Evolutionary conservation across 2,113 vertebrate genomes (phyloP), one percentile per base, ranked within the genome.

Genomic region (Muntiacus reevesi): DNA sequence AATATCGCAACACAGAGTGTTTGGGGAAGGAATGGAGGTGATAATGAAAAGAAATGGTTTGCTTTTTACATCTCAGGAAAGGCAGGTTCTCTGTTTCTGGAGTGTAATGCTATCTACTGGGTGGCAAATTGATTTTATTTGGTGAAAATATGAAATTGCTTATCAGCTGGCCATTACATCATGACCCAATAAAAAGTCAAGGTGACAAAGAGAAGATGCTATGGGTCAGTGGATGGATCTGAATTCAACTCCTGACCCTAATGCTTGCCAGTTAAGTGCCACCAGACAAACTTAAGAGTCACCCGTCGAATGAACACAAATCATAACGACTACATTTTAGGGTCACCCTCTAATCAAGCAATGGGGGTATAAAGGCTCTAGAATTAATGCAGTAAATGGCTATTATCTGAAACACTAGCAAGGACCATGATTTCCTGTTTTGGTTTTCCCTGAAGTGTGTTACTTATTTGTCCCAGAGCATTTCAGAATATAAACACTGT

Each of bases 41-140:
- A 8, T 4, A 5, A 28, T 62, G 30, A 94, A 97, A 92, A 40
- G 13, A 97, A 97, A 7, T 54, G 33, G 9, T 64, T 95, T 33
- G 2, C 11, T 98, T 33, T 47, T 85, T 23, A 15, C 6, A 40
- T 92, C 33, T 64, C 27, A 57, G 28, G 25, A 28, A 78, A 54
- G 36, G 62, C 5, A 15, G 19, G 13, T 23, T 60, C 12, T 43
- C 6, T 89, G 14, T 87, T 96, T 95, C 98, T 96, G 40, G 78
- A 81, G 62, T 36, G 64, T 89, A 62, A 36, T 25, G 43, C 47
- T 91, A 28, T 93, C 78, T 78, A 62, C 15, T 45, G 28, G 91
- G 57, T 52, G 93, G 96, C 57, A n/a, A 92, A 82, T n/a, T 28
- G 92, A 95, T 93, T 98, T 76, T 76, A 67, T 55, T 78, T 79